These are phyloP conservation scores for Tetranychus piercei DNA, from an alignment of 2,888 invertebrate species.

Conservation along the genomic window DNA sequence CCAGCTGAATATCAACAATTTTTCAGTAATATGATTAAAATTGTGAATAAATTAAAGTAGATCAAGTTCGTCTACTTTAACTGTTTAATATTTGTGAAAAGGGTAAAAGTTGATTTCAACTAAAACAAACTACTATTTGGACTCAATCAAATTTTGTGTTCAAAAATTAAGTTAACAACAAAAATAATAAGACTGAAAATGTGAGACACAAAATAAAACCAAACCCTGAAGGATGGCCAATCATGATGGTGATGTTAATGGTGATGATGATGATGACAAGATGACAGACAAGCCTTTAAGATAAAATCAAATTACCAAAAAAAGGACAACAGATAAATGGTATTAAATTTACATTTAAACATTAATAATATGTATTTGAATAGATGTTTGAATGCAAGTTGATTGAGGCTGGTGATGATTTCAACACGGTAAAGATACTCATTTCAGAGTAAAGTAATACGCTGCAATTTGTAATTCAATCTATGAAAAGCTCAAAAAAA, in stretches of 20 bases:
- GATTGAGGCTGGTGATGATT: too few species aligned
- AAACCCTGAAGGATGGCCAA: too few species aligned
- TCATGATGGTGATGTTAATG: background rate
- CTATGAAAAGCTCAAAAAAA: too few species aligned
- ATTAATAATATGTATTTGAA: too few species aligned
- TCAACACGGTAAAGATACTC: too few species aligned
- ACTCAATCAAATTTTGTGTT: background rate
- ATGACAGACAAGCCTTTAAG: constrained; percentile 1
- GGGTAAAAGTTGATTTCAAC: too few species aligned
- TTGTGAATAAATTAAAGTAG: background rate
- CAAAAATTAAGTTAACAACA: background rate
- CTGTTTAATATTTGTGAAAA: background rate
- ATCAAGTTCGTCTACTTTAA: background rate
- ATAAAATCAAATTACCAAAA: background rate
- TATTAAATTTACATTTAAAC: too few species aligned
- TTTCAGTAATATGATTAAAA: too few species aligned
- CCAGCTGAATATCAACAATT: background rate
- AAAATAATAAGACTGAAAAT: background rate
- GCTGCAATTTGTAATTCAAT: too few species aligned
- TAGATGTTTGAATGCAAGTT: too few species aligned
- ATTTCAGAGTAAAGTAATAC: too few species aligned
- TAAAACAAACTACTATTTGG: too few species aligned
- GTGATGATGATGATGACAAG: background rate
- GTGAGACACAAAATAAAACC: background rate
- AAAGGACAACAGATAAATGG: background rate